phyloP scores from a whole-genome alignment of 2,797 vertebrate genomes.

The Dermochelys coriacea region DNA sequence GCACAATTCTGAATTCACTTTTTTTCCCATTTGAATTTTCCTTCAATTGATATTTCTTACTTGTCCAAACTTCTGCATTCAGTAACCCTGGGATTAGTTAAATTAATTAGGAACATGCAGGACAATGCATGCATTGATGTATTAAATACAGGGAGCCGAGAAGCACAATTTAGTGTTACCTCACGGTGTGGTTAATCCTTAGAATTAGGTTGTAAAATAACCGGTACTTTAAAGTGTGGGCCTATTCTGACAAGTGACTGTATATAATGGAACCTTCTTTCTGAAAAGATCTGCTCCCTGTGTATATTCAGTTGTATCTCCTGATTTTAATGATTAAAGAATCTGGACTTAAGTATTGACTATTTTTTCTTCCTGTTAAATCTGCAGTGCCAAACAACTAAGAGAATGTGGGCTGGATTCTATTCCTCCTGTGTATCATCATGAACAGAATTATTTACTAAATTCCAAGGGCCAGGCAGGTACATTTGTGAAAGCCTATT shows the following conservation, averaged over 20 bases:
- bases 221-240: slow-evolving; percentile 55
- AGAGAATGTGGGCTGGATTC: background rate
- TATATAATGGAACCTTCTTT: slow-evolving; percentile 16
- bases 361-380: background rate
- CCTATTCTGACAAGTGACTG: slow-evolving; percentile 43
- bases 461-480: background rate
- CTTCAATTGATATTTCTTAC: slow-evolving; percentile 16
- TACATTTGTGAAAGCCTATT: background rate
- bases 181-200: slow-evolving; percentile 49
- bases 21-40: slow-evolving; percentile 29
- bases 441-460: background rate
- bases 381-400: background rate
- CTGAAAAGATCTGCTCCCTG: slow-evolving; percentile 13
- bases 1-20: slow-evolving; percentile 55
- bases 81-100: slow-evolving; percentile 64
- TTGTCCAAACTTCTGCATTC: slow-evolving; percentile 48
- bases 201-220: slow-evolving; percentile 64
- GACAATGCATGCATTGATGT: slow-evolving; percentile 50
- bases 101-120: slow-evolving; percentile 70
- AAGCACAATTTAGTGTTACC: slow-evolving; percentile 52
- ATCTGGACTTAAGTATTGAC: background rate
- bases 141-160: slow-evolving; percentile 48
- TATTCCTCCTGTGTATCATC: background rate
- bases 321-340: slow-evolving; percentile 13
- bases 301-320: slow-evolving; percentile 23